Evolutionary conservation across 1,140 invertebrate genomes (phyloP), one percentile per base, ranked within the genome.

Genomic region (Asbolus verrucosus): DNA sequence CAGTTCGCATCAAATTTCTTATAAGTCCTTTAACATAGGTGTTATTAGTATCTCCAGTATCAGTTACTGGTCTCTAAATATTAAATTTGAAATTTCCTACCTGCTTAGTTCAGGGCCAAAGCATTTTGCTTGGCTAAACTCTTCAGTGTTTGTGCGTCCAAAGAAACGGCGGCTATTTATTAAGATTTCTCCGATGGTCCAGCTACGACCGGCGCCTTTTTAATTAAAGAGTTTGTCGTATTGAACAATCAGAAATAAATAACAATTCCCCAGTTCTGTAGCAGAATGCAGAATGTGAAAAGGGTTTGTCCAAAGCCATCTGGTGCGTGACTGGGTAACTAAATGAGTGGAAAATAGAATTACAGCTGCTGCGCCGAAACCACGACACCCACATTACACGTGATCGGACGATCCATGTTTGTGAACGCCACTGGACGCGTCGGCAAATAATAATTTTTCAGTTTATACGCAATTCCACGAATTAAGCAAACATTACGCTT

Each of bases 211-310:
- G 46, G 46, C 46, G 46, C 19, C 46, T 54, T 54, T 54, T 54
- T 54, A 54, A 54, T 54, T 54, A 54, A 18, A 46, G 46, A 54
- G 46, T 54, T 27, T 27, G 14, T 27, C 46, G 13, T 54, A 54
- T 27, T 27, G 46, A 54, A 54, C 46, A 54, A 54, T 54, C 46
- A 54, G 46, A 54, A 54, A 54, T 54, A 54, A 54, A 54, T 54
- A 54, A 54, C 46, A 54, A 54, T 54, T 54, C 21, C 46, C 0
- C 46, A 54, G 46, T 54, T 54, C 46, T 27, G 46, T 24, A 54
- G 8, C 46, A 54, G 46, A 54, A 54, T 54, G 21, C 46, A 54
- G 46, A 54, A 54, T 54, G 46, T 54, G 46, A 54, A 54, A 54
- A 54, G 46, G 46, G 46, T 54, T 54, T 24, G 46, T 54, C 46